phyloP scores from a whole-genome alignment of 1,140 invertebrate genomes.

The Ooceraea biroi region DNA sequence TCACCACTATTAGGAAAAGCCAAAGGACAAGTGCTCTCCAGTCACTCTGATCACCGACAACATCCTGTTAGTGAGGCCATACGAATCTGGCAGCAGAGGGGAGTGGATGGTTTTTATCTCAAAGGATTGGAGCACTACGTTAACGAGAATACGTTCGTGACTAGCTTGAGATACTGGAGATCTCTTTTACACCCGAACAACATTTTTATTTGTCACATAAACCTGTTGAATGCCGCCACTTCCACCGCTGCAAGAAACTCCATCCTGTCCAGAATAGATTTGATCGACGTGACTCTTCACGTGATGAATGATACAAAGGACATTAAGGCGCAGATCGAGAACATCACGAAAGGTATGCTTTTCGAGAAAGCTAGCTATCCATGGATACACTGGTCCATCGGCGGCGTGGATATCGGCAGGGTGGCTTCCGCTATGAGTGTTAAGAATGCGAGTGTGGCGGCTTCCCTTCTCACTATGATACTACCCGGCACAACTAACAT shows the following conservation, averaged over 20 bases:
- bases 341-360: slow-evolving; percentile 87
- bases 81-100: slow-evolving; percentile 88
- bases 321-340: slow-evolving; percentile 87
- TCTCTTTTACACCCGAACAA: slow-evolving; percentile 87
- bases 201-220: slow-evolving; percentile 90
- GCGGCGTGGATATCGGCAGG: slow-evolving; percentile 87
- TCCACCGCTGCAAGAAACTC: slow-evolving; percentile 82
- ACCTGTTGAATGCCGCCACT: slow-evolving; percentile 85
- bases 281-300: slow-evolving; percentile 90
- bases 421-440: slow-evolving; percentile 86
- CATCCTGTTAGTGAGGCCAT: slow-evolving; percentile 87
- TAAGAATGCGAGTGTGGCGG: slow-evolving; percentile 88
- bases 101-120: slow-evolving; percentile 93
- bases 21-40: neutral
- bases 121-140: slow-evolving; percentile 88
- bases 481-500: slow-evolving; percentile 93
- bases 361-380: slow-evolving; percentile 88
- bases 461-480: slow-evolving; percentile 90
- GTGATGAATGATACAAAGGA: slow-evolving; percentile 87
- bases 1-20: neutral
- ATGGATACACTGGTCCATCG: slow-evolving; percentile 93
- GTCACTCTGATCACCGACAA: slow-evolving; percentile 57
- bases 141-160: slow-evolving; percentile 82
- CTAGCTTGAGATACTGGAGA: slow-evolving; percentile 89
- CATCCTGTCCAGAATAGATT: slow-evolving; percentile 89